Evolutionary conservation across 2,888 invertebrate species (phyloP).

Genomic region (Torymus tubicola): DNA sequence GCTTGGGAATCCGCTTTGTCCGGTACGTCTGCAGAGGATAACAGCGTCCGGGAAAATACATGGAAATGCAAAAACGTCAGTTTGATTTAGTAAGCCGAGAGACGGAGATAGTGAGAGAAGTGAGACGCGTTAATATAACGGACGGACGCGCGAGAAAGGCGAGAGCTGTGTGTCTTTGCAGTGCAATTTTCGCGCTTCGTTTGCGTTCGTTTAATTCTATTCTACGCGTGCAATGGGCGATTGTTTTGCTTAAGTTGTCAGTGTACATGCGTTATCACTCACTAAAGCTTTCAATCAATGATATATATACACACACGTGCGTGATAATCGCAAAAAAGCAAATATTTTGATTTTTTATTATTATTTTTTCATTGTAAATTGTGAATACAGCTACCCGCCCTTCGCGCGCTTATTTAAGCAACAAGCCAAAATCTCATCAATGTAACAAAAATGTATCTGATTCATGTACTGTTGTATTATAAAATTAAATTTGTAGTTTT

Average conservation of each 20-base stretch:
- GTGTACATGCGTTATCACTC: no score
- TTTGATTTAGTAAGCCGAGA: neutral
- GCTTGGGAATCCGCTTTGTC: slow-evolving; percentile 77
- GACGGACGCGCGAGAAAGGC: neutral
- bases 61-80: slow-evolving; percentile 18
- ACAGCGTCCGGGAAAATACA: neutral
- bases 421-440: slow-evolving; percentile 11
- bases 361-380: neutral
- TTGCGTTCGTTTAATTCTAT: neutral
- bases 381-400: neutral
- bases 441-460: neutral
- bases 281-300: no score
- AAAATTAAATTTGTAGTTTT: no score
- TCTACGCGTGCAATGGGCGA: no score
- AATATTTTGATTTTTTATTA: no score
- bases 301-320: no score
- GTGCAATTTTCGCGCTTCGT: neutral
- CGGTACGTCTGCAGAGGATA: slow-evolving; percentile 76
- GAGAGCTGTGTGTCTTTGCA: neutral
- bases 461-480: no score
- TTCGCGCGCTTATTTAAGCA: slow-evolving; percentile 9
- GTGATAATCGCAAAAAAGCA: no score
- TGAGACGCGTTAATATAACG: neutral
- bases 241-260: no score
- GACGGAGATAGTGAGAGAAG: neutral